These are phyloP conservation scores for Clinocottus analis DNA, from an alignment of 2,113 vertebrate genomes.

Conservation along the genomic window DNA sequence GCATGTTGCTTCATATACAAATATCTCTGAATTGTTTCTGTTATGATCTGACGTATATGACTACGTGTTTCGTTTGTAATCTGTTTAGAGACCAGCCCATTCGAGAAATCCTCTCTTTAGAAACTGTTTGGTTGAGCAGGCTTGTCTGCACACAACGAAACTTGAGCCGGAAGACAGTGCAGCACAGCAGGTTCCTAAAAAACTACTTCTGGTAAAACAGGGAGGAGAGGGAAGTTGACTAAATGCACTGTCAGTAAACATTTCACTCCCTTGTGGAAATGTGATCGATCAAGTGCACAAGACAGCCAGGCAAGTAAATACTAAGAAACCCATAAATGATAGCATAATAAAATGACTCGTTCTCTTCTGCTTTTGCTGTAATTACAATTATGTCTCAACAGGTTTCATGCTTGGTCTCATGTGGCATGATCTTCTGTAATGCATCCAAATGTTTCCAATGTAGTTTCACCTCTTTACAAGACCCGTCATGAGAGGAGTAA, in stretches of 20 bases:
- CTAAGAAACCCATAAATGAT: background rate
- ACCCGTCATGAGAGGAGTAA: background rate
- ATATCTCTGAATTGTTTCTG: background rate
- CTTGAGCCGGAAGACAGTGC: constrained; percentile 46
- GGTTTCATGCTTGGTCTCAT: constrained; percentile 25
- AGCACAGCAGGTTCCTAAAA: constrained; percentile 68
- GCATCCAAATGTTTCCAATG: background rate
- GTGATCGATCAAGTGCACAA: constrained; percentile 27
- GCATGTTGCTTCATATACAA: background rate
- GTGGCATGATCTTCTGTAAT: constrained; percentile 3
- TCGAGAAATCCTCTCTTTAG: constrained; percentile 6
- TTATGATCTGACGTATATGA: background rate
- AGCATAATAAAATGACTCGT: constrained; percentile 9
- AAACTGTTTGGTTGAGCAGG: constrained; percentile 48
- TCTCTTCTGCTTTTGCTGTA: background rate
- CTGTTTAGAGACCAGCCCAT: constrained; percentile 7
- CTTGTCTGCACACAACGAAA: constrained; percentile 66
- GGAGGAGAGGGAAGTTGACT: constrained; percentile 65
- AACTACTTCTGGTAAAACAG: constrained; percentile 69
- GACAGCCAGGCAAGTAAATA: background rate
- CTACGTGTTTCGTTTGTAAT: background rate
- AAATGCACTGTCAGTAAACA: constrained; percentile 60
- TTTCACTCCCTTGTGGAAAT: constrained; percentile 49
- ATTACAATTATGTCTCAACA: constrained; percentile 6
- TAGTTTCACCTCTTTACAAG: constrained; percentile 12